Percentiles rank a stretch among this genome's conserved stretches.
Conservation (phyloP, 2,797 vertebrate genomes). For the Alosa sapidissima region DNA sequence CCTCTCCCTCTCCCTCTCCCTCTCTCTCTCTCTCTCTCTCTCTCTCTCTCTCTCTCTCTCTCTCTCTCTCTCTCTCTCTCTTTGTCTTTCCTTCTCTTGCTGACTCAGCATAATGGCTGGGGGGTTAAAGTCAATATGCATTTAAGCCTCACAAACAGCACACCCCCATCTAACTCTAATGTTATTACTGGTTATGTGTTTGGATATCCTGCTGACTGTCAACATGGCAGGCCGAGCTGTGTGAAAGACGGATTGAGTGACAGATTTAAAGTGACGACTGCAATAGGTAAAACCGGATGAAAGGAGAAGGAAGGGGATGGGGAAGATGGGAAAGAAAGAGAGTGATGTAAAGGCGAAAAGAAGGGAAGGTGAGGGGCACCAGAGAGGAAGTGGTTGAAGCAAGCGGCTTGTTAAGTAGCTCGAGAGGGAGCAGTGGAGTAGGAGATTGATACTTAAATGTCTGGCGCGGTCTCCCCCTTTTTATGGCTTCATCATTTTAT, state of each 20-base stretch:
- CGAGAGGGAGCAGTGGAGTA: neutral
- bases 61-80: neutral
- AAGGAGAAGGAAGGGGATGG: neutral
- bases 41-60: slow-evolving; percentile 1
- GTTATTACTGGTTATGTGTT: slow-evolving; percentile 14
- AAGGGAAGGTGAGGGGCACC: neutral
- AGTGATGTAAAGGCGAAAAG: neutral
- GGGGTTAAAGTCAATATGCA: slow-evolving; percentile 34
- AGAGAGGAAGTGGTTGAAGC: neutral
- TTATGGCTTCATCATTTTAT: neutral
- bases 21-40: neutral
- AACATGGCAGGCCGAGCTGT: neutral
- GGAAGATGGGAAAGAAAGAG: neutral
- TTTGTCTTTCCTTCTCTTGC: slow-evolving; percentile 22
- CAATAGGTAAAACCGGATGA: neutral
- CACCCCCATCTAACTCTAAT: neutral
- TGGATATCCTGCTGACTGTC: slow-evolving; percentile 13
- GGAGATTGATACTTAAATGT: neutral
- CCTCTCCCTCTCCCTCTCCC: slow-evolving; percentile 13
- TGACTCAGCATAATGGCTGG: slow-evolving; percentile 32
- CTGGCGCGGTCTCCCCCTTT: neutral
- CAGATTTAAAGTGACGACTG: neutral
- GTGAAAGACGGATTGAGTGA: neutral
- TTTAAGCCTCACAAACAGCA: neutral
- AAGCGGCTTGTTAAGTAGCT: neutral